These are phyloP conservation scores for Fundulus diaphanus DNA, from an alignment of 2,797 vertebrate genomes.

Conservation along the genomic window DNA sequence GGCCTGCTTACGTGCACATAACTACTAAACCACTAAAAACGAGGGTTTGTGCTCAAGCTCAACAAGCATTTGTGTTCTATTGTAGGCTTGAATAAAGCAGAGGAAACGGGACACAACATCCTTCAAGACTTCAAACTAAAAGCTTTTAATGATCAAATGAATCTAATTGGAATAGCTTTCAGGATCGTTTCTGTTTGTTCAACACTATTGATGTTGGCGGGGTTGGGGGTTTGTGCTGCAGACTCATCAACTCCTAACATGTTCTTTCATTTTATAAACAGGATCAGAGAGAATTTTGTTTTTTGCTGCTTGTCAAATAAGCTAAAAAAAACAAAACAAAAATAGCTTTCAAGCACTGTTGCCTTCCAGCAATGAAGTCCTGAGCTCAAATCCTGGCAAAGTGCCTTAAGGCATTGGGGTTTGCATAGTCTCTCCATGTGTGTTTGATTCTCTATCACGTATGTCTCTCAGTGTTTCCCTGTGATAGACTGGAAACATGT, in stretches of 20 bases:
- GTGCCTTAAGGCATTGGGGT: no score
- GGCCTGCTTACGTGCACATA: background rate
- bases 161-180: conserved; percentile 1
- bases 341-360: background rate
- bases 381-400: no score
- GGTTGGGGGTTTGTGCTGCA: background rate
- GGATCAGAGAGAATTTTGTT: background rate
- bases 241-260: background rate
- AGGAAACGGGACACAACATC: background rate
- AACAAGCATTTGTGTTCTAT: background rate
- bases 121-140: background rate
- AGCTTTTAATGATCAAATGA: background rate
- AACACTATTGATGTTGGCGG: background rate
- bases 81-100: background rate
- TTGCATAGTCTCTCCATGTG: no score
- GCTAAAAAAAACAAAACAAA: background rate
- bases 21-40: background rate
- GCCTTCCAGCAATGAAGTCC: no score
- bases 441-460: no score
- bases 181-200: background rate
- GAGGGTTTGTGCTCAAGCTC: background rate
- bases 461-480: background rate
- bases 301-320: background rate
- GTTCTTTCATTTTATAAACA: background rate
- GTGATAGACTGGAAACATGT: background rate